A percentile compares a stretch with the other conserved stretches of the same genome.
phyloP scores from a whole-genome alignment of 1,140 invertebrate genomes.

The Helicoverpa zea region DNA sequence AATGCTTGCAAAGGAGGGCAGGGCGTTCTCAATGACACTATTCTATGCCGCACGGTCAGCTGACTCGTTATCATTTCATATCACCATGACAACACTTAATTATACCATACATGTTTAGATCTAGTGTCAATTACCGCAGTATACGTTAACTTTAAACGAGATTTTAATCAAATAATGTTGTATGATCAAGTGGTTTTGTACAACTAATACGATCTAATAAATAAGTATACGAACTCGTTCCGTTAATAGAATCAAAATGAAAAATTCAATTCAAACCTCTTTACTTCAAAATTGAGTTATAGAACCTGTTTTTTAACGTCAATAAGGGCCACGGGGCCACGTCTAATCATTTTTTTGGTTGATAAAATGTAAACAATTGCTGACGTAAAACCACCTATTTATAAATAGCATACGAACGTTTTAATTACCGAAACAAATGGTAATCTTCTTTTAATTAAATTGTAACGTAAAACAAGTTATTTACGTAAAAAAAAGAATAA shows the following conservation, averaged over 20 bases:
- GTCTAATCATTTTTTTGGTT: too few species aligned
- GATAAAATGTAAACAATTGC: neutral
- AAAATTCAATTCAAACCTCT: too few species aligned
- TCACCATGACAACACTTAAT: slow-evolving; percentile 49
- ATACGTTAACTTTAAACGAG: slow-evolving; percentile 7
- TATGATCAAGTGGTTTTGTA: neutral
- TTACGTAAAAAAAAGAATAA: neutral
- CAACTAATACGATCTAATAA: too few species aligned
- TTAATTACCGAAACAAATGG: neutral
- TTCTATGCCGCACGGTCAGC: slow-evolving; percentile 63
- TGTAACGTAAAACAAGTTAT: neutral
- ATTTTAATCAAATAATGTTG: neutral
- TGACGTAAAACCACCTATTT: neutral
- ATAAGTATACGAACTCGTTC: too few species aligned
- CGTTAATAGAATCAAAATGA: too few species aligned
- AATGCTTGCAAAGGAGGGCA: slow-evolving; percentile 67
- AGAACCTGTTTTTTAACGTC: too few species aligned
- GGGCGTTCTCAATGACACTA: slow-evolving; percentile 79
- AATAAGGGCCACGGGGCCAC: too few species aligned
- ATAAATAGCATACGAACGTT: neutral
- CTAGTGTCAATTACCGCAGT: slow-evolving; percentile 29
- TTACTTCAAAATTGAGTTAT: too few species aligned
- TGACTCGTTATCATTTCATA: slow-evolving; percentile 69
- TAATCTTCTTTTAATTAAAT: neutral
- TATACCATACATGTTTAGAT: slow-evolving; percentile 25